A percentile compares a stretch with the other conserved stretches of the same genome.
phyloP scores from a whole-genome alignment of 2,888 invertebrate genomes.

The Strigamia crassipes region DNA sequence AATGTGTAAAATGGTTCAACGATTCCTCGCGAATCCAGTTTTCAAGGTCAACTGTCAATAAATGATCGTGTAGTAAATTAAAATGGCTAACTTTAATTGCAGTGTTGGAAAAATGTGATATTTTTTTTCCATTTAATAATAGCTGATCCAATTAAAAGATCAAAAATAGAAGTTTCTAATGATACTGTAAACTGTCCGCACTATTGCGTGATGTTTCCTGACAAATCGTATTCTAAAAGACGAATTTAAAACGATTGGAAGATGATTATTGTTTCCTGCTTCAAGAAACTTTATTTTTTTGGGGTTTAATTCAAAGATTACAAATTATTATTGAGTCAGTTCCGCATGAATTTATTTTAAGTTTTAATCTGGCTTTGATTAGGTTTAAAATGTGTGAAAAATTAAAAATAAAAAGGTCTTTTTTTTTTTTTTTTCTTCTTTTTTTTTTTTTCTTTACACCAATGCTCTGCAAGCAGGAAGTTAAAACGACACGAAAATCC shows the following conservation, averaged over 20 bases:
- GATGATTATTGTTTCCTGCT: neutral
- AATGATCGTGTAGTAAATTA: constrained; percentile 7
- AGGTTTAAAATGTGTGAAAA: neutral
- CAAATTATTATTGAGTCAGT: too few relatives aligned
- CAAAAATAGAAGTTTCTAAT: too few relatives aligned
- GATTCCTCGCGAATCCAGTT: neutral
- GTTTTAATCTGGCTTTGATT: neutral
- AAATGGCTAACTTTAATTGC: neutral
- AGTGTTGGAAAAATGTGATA: neutral
- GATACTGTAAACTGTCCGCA: too few relatives aligned
- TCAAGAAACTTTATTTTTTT: neutral
- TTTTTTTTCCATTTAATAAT: neutral
- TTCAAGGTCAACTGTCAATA: constrained; percentile 18
- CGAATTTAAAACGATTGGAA: neutral
- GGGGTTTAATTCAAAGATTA: neutral
- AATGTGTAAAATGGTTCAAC: neutral
- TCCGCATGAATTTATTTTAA: too few relatives aligned
- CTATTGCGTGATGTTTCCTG: neutral
- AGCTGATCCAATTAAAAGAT: neutral
- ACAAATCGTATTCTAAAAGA: neutral
- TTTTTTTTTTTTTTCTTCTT: too few relatives aligned
- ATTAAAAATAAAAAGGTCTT: neutral
- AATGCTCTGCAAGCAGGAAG: neutral
- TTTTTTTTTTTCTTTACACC: neutral
- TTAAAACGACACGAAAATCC: neutral